phyloP scores from a whole-genome alignment of 2,113 vertebrate species.

The Bufo bufo region DNA sequence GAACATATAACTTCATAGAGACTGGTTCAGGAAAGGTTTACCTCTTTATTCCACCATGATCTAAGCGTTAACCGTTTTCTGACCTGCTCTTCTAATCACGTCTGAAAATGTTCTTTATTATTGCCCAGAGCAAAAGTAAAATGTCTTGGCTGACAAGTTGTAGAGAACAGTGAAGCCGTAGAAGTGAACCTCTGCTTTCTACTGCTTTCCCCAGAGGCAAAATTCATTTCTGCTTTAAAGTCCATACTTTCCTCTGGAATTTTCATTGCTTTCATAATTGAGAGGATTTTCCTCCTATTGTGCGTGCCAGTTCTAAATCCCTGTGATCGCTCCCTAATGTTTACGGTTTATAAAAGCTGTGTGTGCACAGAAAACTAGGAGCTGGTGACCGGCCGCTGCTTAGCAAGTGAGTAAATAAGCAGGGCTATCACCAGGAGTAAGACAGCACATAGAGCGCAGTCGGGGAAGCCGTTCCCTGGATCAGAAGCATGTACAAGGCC shows the following conservation, averaged over 20 bases:
- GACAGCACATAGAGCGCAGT: background rate
- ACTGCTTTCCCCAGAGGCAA: constrained; percentile 58
- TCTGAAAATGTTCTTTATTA: constrained; percentile 60
- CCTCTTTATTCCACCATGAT: constrained; percentile 44
- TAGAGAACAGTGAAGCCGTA: constrained; percentile 57
- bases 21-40: constrained; percentile 26
- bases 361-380: background rate
- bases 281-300: constrained; percentile 57
- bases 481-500: no score
- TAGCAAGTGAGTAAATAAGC: background rate
- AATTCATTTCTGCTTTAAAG: constrained; percentile 59
- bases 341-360: background rate
- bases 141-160: constrained; percentile 51
- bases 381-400: background rate
- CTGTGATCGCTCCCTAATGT: background rate
- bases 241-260: constrained; percentile 51
- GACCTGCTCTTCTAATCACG: constrained; percentile 41
- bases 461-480: no score
- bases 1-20: constrained; percentile 42
- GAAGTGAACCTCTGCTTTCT: constrained; percentile 42
- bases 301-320: constrained; percentile 49
- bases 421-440: background rate
- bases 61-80: constrained; percentile 46
- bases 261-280: constrained; percentile 26
- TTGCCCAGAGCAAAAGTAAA: constrained; percentile 59